Evolutionary conservation across 2,797 vertebrate species (phyloP), one percentile per base, ranked within the genome.

Genomic region (Dallia pectoralis): DNA sequence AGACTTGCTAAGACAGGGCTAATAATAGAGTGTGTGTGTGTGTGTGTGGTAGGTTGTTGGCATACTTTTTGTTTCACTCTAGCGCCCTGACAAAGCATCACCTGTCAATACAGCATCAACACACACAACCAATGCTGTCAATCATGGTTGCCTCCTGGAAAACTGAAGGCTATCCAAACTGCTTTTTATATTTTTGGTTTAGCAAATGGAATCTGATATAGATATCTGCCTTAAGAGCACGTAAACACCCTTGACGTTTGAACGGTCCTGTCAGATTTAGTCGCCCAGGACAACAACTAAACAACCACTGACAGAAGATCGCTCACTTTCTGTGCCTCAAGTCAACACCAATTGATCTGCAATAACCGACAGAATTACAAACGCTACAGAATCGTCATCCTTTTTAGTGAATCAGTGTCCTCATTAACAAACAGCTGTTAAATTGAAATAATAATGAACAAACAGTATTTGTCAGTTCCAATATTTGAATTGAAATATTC

Each of bases 111-210:
- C 59, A 69, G 16, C 4, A 8, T 11, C 62, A 29, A 56, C 71
- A 72, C 76, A 62, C 66, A 68, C 73, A 81, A 64, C 75, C 73
- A 74, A 36, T 74, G 67, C 79, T 75, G 77, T 75, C 80, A 81
- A 44, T 76, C 77, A 70, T 49, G 2, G 19, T 33, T 19, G 18
- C 15, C 18, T 33, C 18, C 63, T 33, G 22, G 30, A 33, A 18
- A 33, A 3, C 18, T 32, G 18, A 65, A 1, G 36, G 29, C 15
- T 32, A 7, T n/a, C 18, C 51, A 53, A n/a, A 40, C 9, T 40
- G 36, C n/a, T 53, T n/a, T n/a, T 7, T 22, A 18, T n/a, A 8
- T 19, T 18, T 53, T 53, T n/a, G n/a, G 19, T 19, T 53, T 53
- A 53, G 25, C 36, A 40, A 40, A 40, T 40, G 36, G 36, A 40